Conservation (phyloP, 2,797 vertebrate genomes). For the Helostoma temminkii region DNA sequence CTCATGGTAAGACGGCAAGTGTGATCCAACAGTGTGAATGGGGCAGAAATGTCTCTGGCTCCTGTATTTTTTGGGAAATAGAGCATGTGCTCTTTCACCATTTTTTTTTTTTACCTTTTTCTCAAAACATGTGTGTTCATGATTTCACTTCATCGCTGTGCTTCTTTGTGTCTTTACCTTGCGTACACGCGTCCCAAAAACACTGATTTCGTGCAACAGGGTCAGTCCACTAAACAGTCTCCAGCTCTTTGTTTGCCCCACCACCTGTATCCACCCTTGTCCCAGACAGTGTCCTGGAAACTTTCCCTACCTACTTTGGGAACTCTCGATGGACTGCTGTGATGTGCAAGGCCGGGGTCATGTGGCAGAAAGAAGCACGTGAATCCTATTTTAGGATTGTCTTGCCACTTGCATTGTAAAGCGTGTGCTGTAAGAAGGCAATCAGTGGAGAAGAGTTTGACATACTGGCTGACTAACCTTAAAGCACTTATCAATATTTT, state of each 20-base stretch:
- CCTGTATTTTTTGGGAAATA: conserved; percentile 1
- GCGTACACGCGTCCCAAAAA: conserved; percentile 37
- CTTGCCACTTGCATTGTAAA: neutral
- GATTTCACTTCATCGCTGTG: conserved; percentile 58
- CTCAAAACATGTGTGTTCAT: conserved; percentile 47
- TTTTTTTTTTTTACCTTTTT: conserved; percentile 23
- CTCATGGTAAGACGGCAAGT: conserved; percentile 84
- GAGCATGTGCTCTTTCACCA: conserved; percentile 44
- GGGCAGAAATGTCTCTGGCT: neutral
- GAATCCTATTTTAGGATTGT: too few relatives aligned
- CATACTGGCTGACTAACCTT: neutral
- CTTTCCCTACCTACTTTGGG: conserved; percentile 35
- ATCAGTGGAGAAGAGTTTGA: neutral
- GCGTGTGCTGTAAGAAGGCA: neutral
- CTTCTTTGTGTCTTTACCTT: conserved; percentile 50
- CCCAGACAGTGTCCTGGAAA: conserved; percentile 31
- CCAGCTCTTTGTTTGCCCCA: conserved; percentile 61
- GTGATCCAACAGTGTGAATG: neutral
- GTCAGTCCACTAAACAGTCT: conserved; percentile 51
- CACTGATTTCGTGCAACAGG: conserved; percentile 49
- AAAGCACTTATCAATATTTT: neutral
- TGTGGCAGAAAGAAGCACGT: too few relatives aligned
- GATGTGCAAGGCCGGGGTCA: conserved; percentile 38
- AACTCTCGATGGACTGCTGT: conserved; percentile 33
- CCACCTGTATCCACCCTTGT: conserved; percentile 49